phyloP scores from a whole-genome alignment of 2,888 invertebrate genomes.

The Acronicta alni region DNA sequence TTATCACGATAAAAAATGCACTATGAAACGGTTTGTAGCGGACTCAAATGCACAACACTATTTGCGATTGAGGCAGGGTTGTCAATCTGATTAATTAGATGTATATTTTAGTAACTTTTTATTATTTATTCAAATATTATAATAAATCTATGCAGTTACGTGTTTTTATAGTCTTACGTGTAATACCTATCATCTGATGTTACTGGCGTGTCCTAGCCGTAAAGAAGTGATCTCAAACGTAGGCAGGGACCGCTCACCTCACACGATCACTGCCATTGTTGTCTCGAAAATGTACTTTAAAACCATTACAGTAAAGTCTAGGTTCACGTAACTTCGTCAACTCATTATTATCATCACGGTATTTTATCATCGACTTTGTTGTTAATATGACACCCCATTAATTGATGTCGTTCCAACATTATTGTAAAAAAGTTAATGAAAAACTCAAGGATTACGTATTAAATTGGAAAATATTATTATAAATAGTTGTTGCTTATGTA shows the following conservation, averaged over 20 bases:
- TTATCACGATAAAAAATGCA: too few species aligned
- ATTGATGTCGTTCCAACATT: slow-evolving; percentile 47
- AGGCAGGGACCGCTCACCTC: slow-evolving; percentile 64
- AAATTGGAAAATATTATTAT: slow-evolving; percentile 33
- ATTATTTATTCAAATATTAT: slow-evolving; percentile 53
- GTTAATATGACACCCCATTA: slow-evolving; percentile 49
- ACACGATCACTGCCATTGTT: slow-evolving; percentile 75
- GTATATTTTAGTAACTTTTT: slow-evolving; percentile 34
- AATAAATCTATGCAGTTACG: slow-evolving; percentile 52
- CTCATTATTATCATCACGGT: slow-evolving; percentile 51
- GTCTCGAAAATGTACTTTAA: slow-evolving; percentile 69
- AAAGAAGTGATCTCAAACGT: slow-evolving; percentile 84
- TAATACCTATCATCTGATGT: slow-evolving; percentile 57
- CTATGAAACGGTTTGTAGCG: neutral
- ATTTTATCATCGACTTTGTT: slow-evolving; percentile 52
- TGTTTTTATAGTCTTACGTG: slow-evolving; percentile 60
- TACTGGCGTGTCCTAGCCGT: slow-evolving; percentile 67
- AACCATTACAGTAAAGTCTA: slow-evolving; percentile 58
- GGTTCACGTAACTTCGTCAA: slow-evolving; percentile 55
- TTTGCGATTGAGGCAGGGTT: slow-evolving; percentile 23
- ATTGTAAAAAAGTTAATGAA: slow-evolving; percentile 25
- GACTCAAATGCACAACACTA: slow-evolving; percentile 27
- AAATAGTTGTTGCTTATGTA: slow-evolving; percentile 16
- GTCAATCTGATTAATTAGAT: slow-evolving; percentile 19
- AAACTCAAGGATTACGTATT: slow-evolving; percentile 20